Evolutionary conservation across 2,797 vertebrate species (phyloP), one percentile per base, ranked within the genome.

Genomic region (Rhabdomys pumilio): DNA sequence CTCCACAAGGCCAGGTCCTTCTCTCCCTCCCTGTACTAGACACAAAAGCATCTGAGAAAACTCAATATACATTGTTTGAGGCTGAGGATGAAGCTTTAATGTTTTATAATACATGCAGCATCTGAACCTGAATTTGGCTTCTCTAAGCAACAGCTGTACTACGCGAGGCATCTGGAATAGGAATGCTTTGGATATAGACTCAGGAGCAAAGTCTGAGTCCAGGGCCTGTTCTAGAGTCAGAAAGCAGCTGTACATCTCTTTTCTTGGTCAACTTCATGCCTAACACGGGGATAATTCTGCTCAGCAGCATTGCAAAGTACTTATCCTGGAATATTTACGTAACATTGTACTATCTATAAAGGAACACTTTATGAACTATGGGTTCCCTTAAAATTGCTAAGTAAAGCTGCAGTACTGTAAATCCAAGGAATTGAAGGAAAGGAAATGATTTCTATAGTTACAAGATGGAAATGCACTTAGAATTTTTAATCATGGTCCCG

Each of bases 31-130:
- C 15, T 69, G 81, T 92, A 47, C 82, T 19, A 92, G n/a, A 85
- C 81, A 41, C 55, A 93, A 93, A 94, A 53, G 50, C 85, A 76
- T 90, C 90, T 89, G 81, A 96, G 84, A 89, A 90, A 93, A 93
- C 20, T 73, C 89, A 87, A 55, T 50, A 67, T n/a, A 79, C n/a
- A 75, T n/a, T 44, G 73, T 89, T 77, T 82, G 73, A 94, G 81
- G 59, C 20, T 75, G 22, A 92, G 17, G 59, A 90, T 86, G 67
- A 93, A 95, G 41, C 77, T 93, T 94, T 93, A 76, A 91, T 65
- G 47, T 81, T 91, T 97, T 90, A 92, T 93, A 93, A 84, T 65
- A 79, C 26, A 89, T 89, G 13, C 82, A 94, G 57, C 57, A 93
- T 77, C 75, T 93, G 84, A 95, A 89, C 61, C 72, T 86, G 53